Evolutionary conservation across 2,113 vertebrate species (phyloP).

Genomic region (Corythoichthys haematopterus): DNA sequence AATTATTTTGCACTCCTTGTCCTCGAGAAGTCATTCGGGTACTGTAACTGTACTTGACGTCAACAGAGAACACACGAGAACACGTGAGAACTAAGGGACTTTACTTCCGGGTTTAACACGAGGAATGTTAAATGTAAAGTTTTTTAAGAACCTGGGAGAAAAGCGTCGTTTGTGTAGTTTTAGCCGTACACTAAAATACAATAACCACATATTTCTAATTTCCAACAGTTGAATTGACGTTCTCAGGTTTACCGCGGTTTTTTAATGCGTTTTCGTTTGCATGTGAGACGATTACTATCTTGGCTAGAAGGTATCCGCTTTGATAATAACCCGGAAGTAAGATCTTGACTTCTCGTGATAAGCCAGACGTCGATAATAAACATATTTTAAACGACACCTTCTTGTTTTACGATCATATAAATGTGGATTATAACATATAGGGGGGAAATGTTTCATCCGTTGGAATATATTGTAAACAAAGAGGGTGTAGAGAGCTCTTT

Average conservation of each 20-base stretch:
- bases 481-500: not conserved
- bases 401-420: not conserved
- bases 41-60: not conserved
- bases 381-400: not conserved
- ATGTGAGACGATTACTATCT: not conserved
- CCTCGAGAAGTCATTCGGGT: not conserved
- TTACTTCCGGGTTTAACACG: not conserved
- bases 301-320: not conserved
- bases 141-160: not conserved
- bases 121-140: not conserved
- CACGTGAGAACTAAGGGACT: not conserved
- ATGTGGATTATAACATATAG: not conserved
- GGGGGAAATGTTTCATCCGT: not conserved
- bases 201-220: not conserved
- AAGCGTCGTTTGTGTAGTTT: not conserved
- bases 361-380: not conserved
- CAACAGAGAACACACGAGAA: not conserved
- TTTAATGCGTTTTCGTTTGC: not conserved
- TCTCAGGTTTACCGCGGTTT: too few relatives aligned
- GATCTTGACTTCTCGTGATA: not conserved
- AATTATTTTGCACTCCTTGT: not conserved
- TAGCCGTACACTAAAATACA: not conserved
- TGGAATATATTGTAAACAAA: too few relatives aligned
- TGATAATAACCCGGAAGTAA: not conserved
- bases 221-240: not conserved